Percentiles rank a stretch among this genome's conserved stretches.
phyloP scores from a whole-genome alignment of 2,113 vertebrate genomes.

The Neofelis nebulosa region DNA sequence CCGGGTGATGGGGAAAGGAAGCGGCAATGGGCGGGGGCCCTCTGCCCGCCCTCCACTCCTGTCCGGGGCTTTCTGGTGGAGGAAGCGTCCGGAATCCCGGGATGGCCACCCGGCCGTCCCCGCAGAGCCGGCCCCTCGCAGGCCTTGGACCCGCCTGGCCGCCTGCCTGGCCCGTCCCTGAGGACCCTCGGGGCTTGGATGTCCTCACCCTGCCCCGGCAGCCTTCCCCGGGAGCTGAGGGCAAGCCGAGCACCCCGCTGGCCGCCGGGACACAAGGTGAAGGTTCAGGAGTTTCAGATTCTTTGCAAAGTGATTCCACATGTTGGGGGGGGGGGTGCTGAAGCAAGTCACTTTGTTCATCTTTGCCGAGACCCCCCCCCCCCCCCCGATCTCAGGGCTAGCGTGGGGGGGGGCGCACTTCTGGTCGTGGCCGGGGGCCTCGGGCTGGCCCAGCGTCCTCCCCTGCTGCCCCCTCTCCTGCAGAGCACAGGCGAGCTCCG shows the following conservation, averaged over 20 bases:
- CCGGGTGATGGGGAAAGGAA: not conserved
- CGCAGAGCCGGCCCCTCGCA: not conserved
- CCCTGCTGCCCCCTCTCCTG: not conserved
- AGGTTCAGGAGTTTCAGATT: conserved; percentile 17
- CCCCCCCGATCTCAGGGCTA: too few relatives aligned
- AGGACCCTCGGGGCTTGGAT: not conserved
- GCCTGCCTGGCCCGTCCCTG: not conserved
- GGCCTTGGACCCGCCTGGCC: not conserved
- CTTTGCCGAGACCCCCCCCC: not conserved
- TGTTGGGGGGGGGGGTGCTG: not conserved
- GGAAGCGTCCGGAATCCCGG: not conserved
- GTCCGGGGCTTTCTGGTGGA: not conserved
- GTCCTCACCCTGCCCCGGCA: not conserved
- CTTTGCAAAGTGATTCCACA: not conserved
- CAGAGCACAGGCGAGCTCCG: not conserved
- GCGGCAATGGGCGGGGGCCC: fast-evolving
- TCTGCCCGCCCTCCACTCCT: not conserved
- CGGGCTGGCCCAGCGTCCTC: not conserved
- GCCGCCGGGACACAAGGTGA: not conserved
- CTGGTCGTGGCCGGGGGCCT: not conserved
- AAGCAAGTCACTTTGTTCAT: not conserved
- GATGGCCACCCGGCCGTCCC: not conserved
- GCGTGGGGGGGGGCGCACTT: not conserved
- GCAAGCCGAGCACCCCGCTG: not conserved
- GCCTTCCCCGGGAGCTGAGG: not conserved